phyloP scores from a whole-genome alignment of 2,888 invertebrate genomes.

The Pediacus dermestoides region DNA sequence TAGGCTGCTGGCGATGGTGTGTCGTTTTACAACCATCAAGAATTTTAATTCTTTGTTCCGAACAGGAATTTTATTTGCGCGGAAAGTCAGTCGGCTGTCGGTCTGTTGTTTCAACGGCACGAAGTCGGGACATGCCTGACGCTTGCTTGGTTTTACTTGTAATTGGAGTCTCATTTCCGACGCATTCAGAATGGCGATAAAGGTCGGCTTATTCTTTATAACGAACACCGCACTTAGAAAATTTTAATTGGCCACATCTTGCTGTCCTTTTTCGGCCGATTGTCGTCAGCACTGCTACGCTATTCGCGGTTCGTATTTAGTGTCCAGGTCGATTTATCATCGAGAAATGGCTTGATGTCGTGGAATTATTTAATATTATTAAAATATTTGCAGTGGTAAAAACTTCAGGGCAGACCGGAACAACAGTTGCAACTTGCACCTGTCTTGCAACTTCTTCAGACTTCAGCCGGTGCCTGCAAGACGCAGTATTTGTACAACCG shows the following conservation, averaged over 20 bases:
- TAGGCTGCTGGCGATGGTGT: conserved; percentile 24
- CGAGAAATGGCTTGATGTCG: conserved; percentile 41
- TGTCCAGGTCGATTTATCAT: conserved; percentile 42
- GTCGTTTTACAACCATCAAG: conserved; percentile 44
- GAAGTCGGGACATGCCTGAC: conserved; percentile 49
- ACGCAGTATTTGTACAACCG: conserved; percentile 43
- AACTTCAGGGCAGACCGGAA: conserved; percentile 39
- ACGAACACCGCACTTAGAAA: conserved; percentile 47
- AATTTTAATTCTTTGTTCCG: conserved; percentile 48
- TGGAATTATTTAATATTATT: conserved; percentile 49
- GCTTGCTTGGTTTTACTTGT: conserved; percentile 46
- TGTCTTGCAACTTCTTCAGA: conserved; percentile 43
- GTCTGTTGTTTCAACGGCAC: conserved; percentile 45
- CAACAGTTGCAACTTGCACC: conserved; percentile 37
- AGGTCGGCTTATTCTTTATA: conserved; percentile 48
- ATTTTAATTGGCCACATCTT: conserved; percentile 50
- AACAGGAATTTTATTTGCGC: conserved; percentile 46
- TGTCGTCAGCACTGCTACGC: conserved; percentile 18
- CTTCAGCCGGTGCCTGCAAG: conserved; percentile 41
- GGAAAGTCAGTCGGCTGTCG: conserved; percentile 41
- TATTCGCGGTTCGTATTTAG: conserved; percentile 37
- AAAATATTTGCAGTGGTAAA: conserved; percentile 43
- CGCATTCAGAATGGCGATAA: conserved; percentile 51
- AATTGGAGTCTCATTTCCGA: conserved; percentile 51
- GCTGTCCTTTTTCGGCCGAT: conserved; percentile 45